A percentile compares a stretch with the other conserved stretches of the same genome.
These are phyloP conservation scores for Drosophila sordidula DNA, from an alignment of 2,888 invertebrate species.

Conservation along the genomic window DNA sequence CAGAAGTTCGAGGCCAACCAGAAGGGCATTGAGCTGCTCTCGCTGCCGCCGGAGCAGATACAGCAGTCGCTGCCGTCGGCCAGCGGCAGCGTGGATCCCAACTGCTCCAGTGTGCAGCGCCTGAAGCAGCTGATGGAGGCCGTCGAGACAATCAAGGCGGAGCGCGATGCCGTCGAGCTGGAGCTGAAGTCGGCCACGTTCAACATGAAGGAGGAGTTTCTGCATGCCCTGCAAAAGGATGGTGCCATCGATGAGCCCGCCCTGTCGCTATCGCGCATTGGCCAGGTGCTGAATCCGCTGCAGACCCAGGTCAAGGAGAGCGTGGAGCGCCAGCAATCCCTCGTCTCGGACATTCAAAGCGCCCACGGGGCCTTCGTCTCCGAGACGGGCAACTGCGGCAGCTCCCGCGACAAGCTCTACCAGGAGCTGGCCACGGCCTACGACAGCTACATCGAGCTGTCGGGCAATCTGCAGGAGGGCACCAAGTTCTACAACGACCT, in stretches of 20 bases:
- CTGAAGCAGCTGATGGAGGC: constrained; percentile 92
- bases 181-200: constrained; percentile 92
- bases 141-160: constrained; percentile 93
- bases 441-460: constrained; percentile 96
- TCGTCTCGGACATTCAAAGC: constrained; percentile 89
- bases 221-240: constrained; percentile 90
- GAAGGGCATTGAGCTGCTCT: constrained; percentile 92
- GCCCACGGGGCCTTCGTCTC: constrained; percentile 84
- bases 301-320: constrained; percentile 92
- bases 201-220: constrained; percentile 93
- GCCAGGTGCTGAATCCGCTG: constrained; percentile 90
- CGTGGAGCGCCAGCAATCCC: constrained; percentile 89
- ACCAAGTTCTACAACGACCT: constrained; percentile 97
- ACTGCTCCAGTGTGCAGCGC: constrained; percentile 88
- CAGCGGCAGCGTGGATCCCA: constrained; percentile 86
- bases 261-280: constrained; percentile 90
- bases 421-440: constrained; percentile 95
- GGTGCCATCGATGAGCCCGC: constrained; percentile 92
- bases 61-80: constrained; percentile 89
- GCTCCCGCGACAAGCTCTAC: constrained; percentile 91
- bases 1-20: constrained; percentile 93
- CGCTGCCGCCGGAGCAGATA: constrained; percentile 90
- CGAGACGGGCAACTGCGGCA: constrained; percentile 88
- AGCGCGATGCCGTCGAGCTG: constrained; percentile 95
- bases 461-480: constrained; percentile 96